These are phyloP conservation scores for Tetrapedia diversipes DNA, from an alignment of 2,888 invertebrate genomes.

Conservation along the genomic window DNA sequence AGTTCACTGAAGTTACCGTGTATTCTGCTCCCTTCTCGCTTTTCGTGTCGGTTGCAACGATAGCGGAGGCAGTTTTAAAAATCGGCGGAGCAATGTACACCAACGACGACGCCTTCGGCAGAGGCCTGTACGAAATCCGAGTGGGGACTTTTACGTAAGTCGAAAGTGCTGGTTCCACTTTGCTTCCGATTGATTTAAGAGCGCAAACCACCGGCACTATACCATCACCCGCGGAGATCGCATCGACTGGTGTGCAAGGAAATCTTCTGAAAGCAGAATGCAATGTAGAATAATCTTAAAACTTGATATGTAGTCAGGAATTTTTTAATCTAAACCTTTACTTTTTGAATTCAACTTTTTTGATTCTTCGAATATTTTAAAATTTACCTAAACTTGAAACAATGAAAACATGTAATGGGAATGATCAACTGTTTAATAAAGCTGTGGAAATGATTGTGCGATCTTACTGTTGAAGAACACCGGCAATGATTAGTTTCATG, in stretches of 20 bases:
- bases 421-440: not conserved
- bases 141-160: slow-evolving; percentile 70
- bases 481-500: slow-evolving; percentile 37
- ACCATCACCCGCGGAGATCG: slow-evolving; percentile 32
- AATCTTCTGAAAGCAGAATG: slow-evolving; percentile 51
- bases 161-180: slow-evolving; percentile 10
- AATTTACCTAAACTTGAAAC: too few relatives aligned
- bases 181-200: slow-evolving; percentile 47
- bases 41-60: slow-evolving; percentile 66
- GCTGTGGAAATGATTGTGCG: not conserved
- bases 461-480: slow-evolving; percentile 57
- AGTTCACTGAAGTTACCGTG: slow-evolving; percentile 49
- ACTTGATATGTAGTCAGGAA: too few relatives aligned
- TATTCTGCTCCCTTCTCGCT: slow-evolving; percentile 58
- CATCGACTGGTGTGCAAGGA: slow-evolving; percentile 64
- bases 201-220: slow-evolving; percentile 68
- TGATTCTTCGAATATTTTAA: too few relatives aligned
- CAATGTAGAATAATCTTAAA: too few relatives aligned
- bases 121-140: slow-evolving; percentile 67
- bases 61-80: slow-evolving; percentile 69
- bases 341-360: too few relatives aligned
- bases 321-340: too few relatives aligned
- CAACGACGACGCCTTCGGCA: slow-evolving; percentile 68
- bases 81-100: slow-evolving; percentile 74
- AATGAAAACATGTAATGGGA: too few relatives aligned